Conservation (phyloP, 2,888 invertebrate species). For the Agonopterix heracliana region DNA sequence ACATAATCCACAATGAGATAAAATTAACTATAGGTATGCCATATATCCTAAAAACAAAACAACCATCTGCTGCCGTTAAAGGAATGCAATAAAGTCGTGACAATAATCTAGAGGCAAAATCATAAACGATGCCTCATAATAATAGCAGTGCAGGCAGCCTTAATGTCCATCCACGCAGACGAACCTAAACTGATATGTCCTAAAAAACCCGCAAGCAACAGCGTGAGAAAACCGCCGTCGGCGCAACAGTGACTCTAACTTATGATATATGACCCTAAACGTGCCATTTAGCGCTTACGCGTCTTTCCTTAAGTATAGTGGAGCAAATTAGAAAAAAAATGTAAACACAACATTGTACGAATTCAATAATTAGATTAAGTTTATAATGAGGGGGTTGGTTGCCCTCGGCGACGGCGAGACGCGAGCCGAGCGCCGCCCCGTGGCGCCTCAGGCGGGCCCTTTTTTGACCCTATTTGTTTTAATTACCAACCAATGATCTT, state of each 20-base stretch:
- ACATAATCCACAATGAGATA: no score
- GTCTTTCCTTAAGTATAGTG: conserved; percentile 72
- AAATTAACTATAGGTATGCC: no score
- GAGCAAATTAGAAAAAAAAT: conserved; percentile 71
- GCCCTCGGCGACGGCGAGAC: conserved; percentile 64
- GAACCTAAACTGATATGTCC: conserved; percentile 31
- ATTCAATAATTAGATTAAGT: conserved; percentile 76
- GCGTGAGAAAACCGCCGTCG: conserved; percentile 63
- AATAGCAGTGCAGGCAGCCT: conserved; percentile 40
- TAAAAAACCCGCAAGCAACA: conserved; percentile 31
- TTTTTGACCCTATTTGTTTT: conserved; percentile 75
- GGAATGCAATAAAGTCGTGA: conserved; percentile 31
- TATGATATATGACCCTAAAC: conserved; percentile 73
- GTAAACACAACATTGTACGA: conserved; percentile 76
- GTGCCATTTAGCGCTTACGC: conserved; percentile 75
- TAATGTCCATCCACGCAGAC: conserved; percentile 28
- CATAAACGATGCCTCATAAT: conserved; percentile 51
- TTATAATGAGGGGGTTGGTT: conserved; percentile 66
- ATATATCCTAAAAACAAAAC: no score
- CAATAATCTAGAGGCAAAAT: conserved; percentile 65
- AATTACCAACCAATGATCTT: conserved; percentile 69
- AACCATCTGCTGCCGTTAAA: neutral
- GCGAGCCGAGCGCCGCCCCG: conserved; percentile 52
- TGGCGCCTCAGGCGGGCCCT: conserved; percentile 69
- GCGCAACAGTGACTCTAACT: conserved; percentile 59